phyloP scores from a whole-genome alignment of 2,888 invertebrate genomes.

The Nipponacmea schrenckii region DNA sequence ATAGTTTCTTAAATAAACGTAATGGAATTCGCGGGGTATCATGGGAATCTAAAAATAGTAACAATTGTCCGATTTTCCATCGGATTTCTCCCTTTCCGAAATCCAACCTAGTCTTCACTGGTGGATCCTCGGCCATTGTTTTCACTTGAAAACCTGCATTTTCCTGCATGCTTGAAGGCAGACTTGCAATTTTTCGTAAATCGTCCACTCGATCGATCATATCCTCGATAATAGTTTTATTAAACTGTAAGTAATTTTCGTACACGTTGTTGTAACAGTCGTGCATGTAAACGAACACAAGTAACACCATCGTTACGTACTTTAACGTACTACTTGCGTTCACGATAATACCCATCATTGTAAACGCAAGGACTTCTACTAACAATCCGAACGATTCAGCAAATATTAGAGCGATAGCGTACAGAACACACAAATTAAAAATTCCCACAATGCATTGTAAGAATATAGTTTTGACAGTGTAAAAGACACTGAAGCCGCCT shows the following conservation, averaged over 20 bases:
- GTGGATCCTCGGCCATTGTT: conserved; percentile 52
- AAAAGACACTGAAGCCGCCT: conserved; percentile 18
- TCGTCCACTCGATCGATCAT: conserved; percentile 60
- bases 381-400: conserved; percentile 59
- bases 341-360: conserved; percentile 65
- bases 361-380: conserved; percentile 61
- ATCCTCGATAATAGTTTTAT: conserved; percentile 59
- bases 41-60: conserved; percentile 62
- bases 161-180: conserved; percentile 57
- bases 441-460: conserved; percentile 42
- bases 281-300: conserved; percentile 63
- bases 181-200: conserved; percentile 55
- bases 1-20: conserved; percentile 58
- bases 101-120: conserved; percentile 47
- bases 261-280: conserved; percentile 66
- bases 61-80: conserved; percentile 62
- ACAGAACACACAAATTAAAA: conserved; percentile 50
- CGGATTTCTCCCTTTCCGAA: conserved; percentile 51
- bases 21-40: conserved; percentile 64
- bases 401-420: conserved; percentile 53
- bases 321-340: conserved; percentile 60
- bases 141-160: conserved; percentile 60
- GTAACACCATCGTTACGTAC: conserved; percentile 61
- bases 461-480: conserved; percentile 19
- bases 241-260: conserved; percentile 64